These are phyloP conservation scores for Ifrita kowaldi DNA, from an alignment of 2,113 vertebrate species.

Conservation along the genomic window DNA sequence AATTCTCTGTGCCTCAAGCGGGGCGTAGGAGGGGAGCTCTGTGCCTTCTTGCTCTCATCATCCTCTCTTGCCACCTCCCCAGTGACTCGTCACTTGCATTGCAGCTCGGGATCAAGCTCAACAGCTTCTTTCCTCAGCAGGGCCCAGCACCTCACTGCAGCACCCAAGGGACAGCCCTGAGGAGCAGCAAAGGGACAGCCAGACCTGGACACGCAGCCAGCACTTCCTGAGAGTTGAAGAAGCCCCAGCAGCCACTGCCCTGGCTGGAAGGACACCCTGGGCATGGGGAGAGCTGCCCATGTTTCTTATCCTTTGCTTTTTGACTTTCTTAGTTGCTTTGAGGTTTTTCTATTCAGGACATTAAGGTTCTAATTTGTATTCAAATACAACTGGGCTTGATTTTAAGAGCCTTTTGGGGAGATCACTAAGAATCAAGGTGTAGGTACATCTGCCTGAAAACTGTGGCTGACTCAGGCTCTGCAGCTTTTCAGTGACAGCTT, in stretches of 20 bases:
- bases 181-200: not conserved
- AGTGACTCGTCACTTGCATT: not conserved
- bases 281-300: accelerated
- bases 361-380: not conserved
- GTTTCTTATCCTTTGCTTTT: not conserved
- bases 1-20: not conserved
- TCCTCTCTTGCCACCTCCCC: not conserved
- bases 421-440: not conserved
- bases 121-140: not conserved
- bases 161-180: not conserved
- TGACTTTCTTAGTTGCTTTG: not conserved
- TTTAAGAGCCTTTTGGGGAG: not conserved
- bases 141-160: not conserved
- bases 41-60: not conserved
- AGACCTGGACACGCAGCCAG: accelerated
- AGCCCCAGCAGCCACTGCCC: not conserved
- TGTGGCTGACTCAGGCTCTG: not conserved
- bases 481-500: not conserved
- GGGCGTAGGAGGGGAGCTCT: not conserved
- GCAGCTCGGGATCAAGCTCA: not conserved
- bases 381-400: not conserved
- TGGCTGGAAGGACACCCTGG: not conserved
- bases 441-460: not conserved
- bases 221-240: not conserved
- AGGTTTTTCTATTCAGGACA: not conserved